phyloP scores from a whole-genome alignment of 2,113 vertebrate species.

The Oncorhynchus clarkii region DNA sequence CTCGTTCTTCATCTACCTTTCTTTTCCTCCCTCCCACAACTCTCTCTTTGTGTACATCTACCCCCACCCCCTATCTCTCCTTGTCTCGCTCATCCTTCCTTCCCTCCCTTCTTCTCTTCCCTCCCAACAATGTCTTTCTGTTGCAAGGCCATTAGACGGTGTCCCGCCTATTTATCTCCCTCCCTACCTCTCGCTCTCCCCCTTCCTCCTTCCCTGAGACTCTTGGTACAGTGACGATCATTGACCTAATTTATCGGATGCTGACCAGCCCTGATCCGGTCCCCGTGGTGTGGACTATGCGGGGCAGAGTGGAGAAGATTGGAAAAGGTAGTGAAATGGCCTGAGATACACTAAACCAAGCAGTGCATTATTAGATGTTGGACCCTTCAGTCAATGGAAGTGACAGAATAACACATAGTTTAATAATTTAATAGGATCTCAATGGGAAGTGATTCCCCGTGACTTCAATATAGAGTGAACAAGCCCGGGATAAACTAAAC shows the following conservation, averaged over 20 bases:
- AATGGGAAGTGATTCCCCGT: no score
- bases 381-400: not conserved
- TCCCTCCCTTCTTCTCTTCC: not conserved
- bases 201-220: not conserved
- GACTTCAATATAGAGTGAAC: no score
- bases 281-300: conserved; percentile 28
- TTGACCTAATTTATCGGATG: conserved; percentile 65
- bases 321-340: not conserved
- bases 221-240: conserved; percentile 48
- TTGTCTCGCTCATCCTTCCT: not conserved
- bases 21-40: not conserved
- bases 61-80: not conserved
- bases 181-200: not conserved
- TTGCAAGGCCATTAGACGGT: not conserved
- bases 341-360: conserved; percentile 1
- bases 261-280: conserved; percentile 53
- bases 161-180: not conserved
- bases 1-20: not conserved
- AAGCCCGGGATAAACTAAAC: no score
- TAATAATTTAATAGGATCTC: no score
- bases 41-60: not conserved
- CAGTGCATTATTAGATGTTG: not conserved
- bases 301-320: not conserved
- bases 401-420: no score
- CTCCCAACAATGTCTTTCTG: not conserved